Evolutionary conservation across 1,140 invertebrate genomes (phyloP), one percentile per base, ranked within the genome.

Genomic region (Caenorhabditis tropicalis): DNA sequence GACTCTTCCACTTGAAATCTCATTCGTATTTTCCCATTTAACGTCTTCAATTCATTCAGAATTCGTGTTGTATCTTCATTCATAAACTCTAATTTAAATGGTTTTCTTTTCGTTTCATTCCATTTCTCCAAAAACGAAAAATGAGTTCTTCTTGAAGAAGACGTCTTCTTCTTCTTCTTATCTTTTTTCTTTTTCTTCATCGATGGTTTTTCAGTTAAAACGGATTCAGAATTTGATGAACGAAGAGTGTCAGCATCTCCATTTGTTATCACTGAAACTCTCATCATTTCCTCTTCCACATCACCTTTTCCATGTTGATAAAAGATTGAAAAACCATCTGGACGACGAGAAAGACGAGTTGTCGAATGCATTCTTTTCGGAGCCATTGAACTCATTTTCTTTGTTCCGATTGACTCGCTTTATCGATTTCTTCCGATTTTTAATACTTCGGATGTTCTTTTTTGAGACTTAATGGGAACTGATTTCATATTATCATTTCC

Each of bases 261-360:
- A 9, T 74, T 36, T 3, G 16, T 24, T 21, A 43, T 24, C n/a
- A 74, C 33, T 19, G 29, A 15, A 27, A 74, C 7, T 74, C 36
- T 74, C 36, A 74, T 27, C 65, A 74, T 74, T 74, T 74, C 33
- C 36, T 74, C 65, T 43, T 74, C 65, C 36, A 74, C 36, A 10
- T 46, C 65, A 21, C 24, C 65, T 43, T 46, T 74, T 3, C 29
- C 36, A 43, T 36, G 65, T 43, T 46, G n/a, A 31, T 74, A 74
- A 12, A 43, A 74, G n/a, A 74, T 74, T 5, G 65, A 33, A n/a
- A 74, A n/a, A 21, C 65, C 65, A 43, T 74, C 24, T 24, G 65
- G n/a, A 27, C 36, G 65, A 21, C n/a, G 15, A 7, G 43, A 19
- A 21, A 74, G 10, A 43, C 65, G 65, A 74, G 65, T 74, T 24